Percentiles rank a stretch among this genome's conserved stretches.
phyloP scores from a whole-genome alignment of 2,113 vertebrate genomes.

The Percina caprodes region DNA sequence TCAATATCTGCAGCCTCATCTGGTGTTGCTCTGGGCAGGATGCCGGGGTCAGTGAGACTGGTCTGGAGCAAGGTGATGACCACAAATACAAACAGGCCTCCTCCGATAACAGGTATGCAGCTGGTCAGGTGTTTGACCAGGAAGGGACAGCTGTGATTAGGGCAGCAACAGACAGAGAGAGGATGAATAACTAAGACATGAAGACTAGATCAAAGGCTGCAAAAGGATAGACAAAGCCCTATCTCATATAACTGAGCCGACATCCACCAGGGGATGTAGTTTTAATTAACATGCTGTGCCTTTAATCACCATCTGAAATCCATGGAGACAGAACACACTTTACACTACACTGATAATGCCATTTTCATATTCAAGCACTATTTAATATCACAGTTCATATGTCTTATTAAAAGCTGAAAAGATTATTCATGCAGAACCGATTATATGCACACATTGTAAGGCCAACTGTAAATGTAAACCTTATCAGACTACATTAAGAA shows the following conservation, averaged over 20 bases:
- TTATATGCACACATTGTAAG: not conserved
- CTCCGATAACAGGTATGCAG: constrained; percentile 92
- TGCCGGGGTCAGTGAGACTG: constrained; percentile 94
- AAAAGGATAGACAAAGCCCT: not conserved
- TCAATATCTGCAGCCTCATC: constrained; percentile 93
- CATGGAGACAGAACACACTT: constrained; percentile 44
- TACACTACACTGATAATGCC: not conserved
- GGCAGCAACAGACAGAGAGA: constrained; percentile 25
- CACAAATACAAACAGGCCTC: constrained; percentile 92
- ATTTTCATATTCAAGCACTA: not conserved
- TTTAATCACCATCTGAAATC: constrained; percentile 58
- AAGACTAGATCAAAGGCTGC: not conserved
- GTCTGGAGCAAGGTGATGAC: constrained; percentile 94
- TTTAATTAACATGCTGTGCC: constrained; percentile 52
- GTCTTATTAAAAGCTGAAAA: constrained; percentile 1
- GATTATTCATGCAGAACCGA: not conserved
- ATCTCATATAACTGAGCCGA: constrained; percentile 6
- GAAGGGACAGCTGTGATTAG: constrained; percentile 89
- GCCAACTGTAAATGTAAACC: not conserved
- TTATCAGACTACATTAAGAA: not conserved
- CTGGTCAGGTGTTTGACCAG: constrained; percentile 89
- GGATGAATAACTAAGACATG: not conserved
- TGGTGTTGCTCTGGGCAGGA: constrained; percentile 92
- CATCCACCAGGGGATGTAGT: constrained; percentile 13
- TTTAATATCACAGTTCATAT: not conserved